A percentile compares a stretch with the other conserved stretches of the same genome.
phyloP scores from a whole-genome alignment of 2,888 invertebrate genomes.

The Drosophila conformis region DNA sequence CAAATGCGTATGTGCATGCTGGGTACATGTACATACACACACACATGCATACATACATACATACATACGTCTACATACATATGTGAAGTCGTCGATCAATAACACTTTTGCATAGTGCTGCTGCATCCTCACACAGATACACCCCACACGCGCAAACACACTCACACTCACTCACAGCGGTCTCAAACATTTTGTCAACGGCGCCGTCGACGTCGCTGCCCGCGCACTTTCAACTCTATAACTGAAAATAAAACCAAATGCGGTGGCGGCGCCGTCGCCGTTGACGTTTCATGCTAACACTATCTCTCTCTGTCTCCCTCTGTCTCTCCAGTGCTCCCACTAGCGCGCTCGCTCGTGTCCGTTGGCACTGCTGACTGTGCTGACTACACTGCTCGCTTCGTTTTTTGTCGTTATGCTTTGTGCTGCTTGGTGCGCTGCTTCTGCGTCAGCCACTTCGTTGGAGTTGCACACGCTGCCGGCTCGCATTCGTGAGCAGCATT shows the following conservation, averaged over 20 bases:
- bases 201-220: slow-evolving; percentile 45
- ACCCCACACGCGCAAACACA: not conserved
- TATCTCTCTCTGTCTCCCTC: slow-evolving; percentile 16
- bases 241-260: slow-evolving; percentile 71
- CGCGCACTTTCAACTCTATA: slow-evolving; percentile 61
- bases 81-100: slow-evolving; percentile 18
- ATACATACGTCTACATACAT: not conserved
- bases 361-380: slow-evolving; percentile 17
- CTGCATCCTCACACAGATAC: slow-evolving; percentile 15
- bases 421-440: slow-evolving; percentile 52
- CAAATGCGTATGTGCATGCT: not conserved
- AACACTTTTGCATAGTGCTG: slow-evolving; percentile 35
- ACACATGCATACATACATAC: no score
- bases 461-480: slow-evolving; percentile 68
- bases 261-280: slow-evolving; percentile 43
- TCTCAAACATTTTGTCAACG: slow-evolving; percentile 56
- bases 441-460: slow-evolving; percentile 73
- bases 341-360: slow-evolving; percentile 23
- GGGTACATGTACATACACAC: not conserved
- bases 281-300: slow-evolving; percentile 11
- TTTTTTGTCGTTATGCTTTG: slow-evolving; percentile 49
- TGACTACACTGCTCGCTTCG: slow-evolving; percentile 62
- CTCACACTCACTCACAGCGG: slow-evolving; percentile 8
- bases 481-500: slow-evolving; percentile 81
- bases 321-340: slow-evolving; percentile 38